Conservation (phyloP, 64 coral and sea anemone species). For the Pachyseris speciosa region DNA sequence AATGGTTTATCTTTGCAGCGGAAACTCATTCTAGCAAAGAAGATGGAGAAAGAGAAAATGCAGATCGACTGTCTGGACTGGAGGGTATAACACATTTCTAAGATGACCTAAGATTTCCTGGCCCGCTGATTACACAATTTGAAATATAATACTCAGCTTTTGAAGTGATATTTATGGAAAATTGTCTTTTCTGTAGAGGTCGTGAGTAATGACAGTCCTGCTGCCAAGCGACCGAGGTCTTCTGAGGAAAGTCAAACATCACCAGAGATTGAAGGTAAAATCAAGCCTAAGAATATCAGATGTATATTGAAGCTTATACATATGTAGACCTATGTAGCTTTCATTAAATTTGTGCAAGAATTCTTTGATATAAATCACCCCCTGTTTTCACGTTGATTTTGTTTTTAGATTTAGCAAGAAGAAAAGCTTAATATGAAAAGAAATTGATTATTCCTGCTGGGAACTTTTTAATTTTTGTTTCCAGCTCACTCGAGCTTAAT, state of each 20-base stretch:
- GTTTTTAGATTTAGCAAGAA: constrained; percentile 77
- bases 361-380: constrained; percentile 64
- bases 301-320: constrained; percentile 72
- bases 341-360: constrained; percentile 77
- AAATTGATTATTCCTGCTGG: constrained; percentile 79
- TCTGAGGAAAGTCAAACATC: constrained; percentile 63
- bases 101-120: constrained; percentile 81
- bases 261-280: constrained; percentile 76
- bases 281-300: constrained; percentile 75
- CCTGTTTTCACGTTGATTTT: constrained; percentile 76
- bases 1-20: constrained; percentile 74
- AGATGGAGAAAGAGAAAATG: constrained; percentile 79
- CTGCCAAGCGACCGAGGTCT: constrained; percentile 73
- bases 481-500: constrained; percentile 78
- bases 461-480: constrained; percentile 70
- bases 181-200: constrained; percentile 78
- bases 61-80: constrained; percentile 73
- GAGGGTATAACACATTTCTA: too few relatives aligned
- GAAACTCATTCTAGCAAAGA: constrained; percentile 66
- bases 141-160: constrained; percentile 81
- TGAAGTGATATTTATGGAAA: constrained; percentile 81
- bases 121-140: constrained; percentile 79
- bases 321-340: constrained; percentile 82
- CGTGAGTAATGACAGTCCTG: constrained; percentile 73
- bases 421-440: constrained; percentile 77